Percentiles rank a stretch among this genome's conserved stretches.
Evolutionary conservation across 2,113 vertebrate species (phyloP).

Genomic region (Rallus limicola): DNA sequence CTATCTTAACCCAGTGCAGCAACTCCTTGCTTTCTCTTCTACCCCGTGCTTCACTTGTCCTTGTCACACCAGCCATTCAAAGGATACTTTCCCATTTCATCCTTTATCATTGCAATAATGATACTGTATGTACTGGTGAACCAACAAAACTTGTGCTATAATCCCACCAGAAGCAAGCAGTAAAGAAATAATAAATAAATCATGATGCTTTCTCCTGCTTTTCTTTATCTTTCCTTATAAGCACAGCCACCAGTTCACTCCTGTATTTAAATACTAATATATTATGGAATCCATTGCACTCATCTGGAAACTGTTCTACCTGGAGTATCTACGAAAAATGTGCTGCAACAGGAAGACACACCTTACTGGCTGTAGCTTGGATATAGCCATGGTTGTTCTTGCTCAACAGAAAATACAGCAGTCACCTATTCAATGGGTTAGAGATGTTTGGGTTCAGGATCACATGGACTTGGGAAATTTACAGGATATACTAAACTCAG

Average conservation of each 20-base stretch:
- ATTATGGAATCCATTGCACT: background rate
- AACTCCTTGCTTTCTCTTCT: background rate
- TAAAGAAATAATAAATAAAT: background rate
- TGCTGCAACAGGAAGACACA: background rate
- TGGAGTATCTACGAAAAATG: background rate
- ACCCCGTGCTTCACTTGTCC: background rate
- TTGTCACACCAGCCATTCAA: background rate
- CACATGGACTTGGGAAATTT: background rate
- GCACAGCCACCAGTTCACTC: background rate
- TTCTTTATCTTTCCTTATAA: background rate
- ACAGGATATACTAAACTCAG: background rate
- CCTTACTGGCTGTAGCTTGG: background rate
- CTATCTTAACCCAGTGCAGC: background rate
- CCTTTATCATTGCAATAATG: background rate
- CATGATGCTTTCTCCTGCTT: background rate
- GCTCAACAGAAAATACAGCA: background rate
- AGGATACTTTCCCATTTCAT: background rate
- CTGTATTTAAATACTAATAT: background rate
- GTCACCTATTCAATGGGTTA: background rate
- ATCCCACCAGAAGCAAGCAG: background rate
- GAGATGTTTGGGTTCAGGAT: background rate
- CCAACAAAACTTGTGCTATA: background rate
- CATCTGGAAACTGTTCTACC: background rate
- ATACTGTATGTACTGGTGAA: background rate
- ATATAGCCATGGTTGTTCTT: background rate